Evolutionary conservation across 2,888 invertebrate genomes (phyloP).

Genomic region (Microdon myrmicae): DNA sequence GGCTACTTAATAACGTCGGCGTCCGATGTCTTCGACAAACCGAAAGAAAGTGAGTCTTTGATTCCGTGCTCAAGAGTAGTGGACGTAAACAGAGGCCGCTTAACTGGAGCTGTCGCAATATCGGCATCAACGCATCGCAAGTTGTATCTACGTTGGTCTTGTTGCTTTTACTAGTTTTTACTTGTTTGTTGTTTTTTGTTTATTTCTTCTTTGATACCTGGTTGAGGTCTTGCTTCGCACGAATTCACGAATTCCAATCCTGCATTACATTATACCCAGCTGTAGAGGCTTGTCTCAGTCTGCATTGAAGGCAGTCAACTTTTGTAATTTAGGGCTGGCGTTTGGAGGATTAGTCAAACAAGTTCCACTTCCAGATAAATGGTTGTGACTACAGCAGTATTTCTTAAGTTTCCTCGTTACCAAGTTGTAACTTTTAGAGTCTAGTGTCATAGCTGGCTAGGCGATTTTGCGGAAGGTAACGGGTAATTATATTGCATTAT

Average conservation of each 20-base stretch:
- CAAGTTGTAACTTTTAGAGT: slow-evolving; percentile 15
- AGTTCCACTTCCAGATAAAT: slow-evolving; percentile 1
- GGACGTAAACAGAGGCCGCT: slow-evolving; percentile 15
- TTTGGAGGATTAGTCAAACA: neutral
- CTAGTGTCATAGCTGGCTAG: no score
- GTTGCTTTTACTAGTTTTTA: slow-evolving; percentile 31
- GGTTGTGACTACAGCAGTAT: neutral
- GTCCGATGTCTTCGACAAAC: slow-evolving; percentile 28
- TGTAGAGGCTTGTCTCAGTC: slow-evolving; percentile 19
- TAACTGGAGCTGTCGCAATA: no score
- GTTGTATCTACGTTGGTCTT: slow-evolving; percentile 3
- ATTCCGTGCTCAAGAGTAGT: slow-evolving; percentile 16
- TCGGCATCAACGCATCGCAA: neutral
- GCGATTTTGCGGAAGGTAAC: no score
- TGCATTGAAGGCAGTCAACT: slow-evolving; percentile 45
- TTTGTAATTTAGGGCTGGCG: slow-evolving; percentile 30
- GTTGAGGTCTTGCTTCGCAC: slow-evolving; percentile 30
- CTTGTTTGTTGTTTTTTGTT: slow-evolving; percentile 32
- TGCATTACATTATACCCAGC: slow-evolving; percentile 16
- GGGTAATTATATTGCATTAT: no score
- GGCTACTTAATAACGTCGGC: no score
- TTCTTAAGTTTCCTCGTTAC: slow-evolving; percentile 12
- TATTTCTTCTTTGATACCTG: no score
- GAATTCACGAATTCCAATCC: slow-evolving; percentile 23
- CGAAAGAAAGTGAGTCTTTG: slow-evolving; percentile 33